Conservation (phyloP, 2,888 invertebrate species). For the Drosophila cracens region DNA sequence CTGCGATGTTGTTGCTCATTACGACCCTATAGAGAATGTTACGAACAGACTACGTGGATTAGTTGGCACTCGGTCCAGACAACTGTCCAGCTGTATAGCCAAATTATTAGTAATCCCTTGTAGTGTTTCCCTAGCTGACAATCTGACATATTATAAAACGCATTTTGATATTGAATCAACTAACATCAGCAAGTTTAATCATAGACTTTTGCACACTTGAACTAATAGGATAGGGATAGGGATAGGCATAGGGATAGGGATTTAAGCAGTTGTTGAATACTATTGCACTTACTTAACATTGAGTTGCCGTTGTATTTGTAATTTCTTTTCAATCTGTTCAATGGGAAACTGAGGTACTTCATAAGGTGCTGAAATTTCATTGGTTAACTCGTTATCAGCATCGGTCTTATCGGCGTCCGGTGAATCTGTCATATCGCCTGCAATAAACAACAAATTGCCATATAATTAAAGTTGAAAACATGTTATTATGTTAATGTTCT, state of each 20-base stretch:
- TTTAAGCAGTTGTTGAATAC: background rate
- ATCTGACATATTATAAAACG: background rate
- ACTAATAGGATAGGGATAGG: background rate
- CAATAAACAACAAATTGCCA: conserved; percentile 34
- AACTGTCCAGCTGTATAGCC: background rate
- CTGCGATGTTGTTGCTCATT: background rate
- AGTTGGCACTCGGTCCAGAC: background rate
- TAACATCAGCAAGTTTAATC: background rate
- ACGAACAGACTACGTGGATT: background rate
- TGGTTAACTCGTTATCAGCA: conserved; percentile 85
- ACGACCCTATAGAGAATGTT: background rate
- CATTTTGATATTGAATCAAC: background rate
- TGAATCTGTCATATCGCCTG: conserved; percentile 73
- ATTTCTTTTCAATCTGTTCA: conserved; percentile 97
- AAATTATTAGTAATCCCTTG: background rate
- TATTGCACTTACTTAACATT: conserved; percentile 92
- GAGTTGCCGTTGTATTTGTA: conserved; percentile 94
- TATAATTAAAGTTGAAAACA: conserved; percentile 21
- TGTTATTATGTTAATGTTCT: background rate
- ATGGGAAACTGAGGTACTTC: conserved; percentile 99
- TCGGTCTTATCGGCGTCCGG: conserved; percentile 63
- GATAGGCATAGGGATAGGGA: background rate
- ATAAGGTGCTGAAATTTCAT: conserved; percentile 97
- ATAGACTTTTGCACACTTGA: background rate
- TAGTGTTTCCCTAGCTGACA: background rate